Evolutionary conservation across 1,140 invertebrate genomes (phyloP).

Genomic region (Bicyclus anynana): DNA sequence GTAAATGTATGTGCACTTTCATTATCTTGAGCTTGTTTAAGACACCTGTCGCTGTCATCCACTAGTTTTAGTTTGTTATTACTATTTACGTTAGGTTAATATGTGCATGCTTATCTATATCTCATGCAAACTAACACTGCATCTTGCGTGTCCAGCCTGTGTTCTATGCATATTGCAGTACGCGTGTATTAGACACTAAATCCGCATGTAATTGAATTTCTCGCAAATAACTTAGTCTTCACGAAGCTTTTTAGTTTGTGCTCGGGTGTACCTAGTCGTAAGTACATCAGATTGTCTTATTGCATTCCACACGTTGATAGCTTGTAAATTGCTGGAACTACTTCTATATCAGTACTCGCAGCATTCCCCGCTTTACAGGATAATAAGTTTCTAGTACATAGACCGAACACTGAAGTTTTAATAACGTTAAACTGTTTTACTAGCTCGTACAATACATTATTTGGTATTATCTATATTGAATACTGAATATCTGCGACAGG

Average conservation of each 20-base stretch:
- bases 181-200: background rate
- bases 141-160: no score
- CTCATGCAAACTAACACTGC: no score
- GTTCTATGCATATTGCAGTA: no score
- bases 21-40: no score
- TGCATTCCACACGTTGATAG: conserved; percentile 29
- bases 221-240: conserved; percentile 27
- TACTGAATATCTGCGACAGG: no score
- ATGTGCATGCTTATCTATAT: no score
- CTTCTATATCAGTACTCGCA: conserved; percentile 15
- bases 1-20: no score
- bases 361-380: background rate
- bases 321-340: conserved; percentile 28
- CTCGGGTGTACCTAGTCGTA: conserved; percentile 3
- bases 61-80: no score
- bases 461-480: no score
- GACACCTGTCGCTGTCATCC: no score
- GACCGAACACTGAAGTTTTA: background rate
- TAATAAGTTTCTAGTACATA: background rate
- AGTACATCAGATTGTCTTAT: conserved; percentile 32
- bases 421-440: background rate
- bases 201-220: background rate
- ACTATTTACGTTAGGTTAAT: no score
- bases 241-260: conserved; percentile 25
- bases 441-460: background rate